Conservation (phyloP, 2,888 invertebrate genomes). For the Lissocephala sabroskyi region DNA sequence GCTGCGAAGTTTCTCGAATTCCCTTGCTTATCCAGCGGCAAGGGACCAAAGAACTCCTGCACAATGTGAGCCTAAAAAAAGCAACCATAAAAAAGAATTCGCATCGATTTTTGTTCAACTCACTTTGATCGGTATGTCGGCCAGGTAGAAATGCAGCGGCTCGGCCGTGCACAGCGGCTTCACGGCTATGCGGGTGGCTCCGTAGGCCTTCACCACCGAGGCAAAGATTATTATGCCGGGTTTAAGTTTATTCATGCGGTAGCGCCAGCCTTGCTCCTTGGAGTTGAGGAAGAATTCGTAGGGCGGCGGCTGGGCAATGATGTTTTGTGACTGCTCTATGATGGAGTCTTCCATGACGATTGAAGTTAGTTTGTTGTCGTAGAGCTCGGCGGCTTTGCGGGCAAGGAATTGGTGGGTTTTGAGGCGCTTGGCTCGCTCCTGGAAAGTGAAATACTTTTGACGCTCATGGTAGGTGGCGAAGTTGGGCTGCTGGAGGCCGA, state of each 20-base stretch:
- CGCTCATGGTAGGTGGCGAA: slow-evolving; percentile 85
- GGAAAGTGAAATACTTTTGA: slow-evolving; percentile 86
- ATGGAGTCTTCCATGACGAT: slow-evolving; percentile 58
- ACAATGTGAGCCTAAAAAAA: slow-evolving; percentile 37
- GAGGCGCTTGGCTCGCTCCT: slow-evolving; percentile 86
- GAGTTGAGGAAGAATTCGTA: slow-evolving; percentile 87
- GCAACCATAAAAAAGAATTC: background rate
- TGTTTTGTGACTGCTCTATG: slow-evolving; percentile 19
- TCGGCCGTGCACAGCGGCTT: slow-evolving; percentile 89
- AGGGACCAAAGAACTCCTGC: slow-evolving; percentile 39
- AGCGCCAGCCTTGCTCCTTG: slow-evolving; percentile 82
- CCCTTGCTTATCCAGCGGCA: slow-evolving; percentile 79
- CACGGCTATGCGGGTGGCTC: slow-evolving; percentile 67
- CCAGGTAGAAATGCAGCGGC: slow-evolving; percentile 84
- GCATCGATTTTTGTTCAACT: background rate
- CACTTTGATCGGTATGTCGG: slow-evolving; percentile 91
- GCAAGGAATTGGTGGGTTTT: slow-evolving; percentile 91
- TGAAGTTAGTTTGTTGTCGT: slow-evolving; percentile 75
- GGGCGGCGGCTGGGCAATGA: slow-evolving; percentile 79
- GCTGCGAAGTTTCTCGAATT: slow-evolving; percentile 84
- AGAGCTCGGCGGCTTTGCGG: slow-evolving; percentile 86
- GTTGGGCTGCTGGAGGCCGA: slow-evolving; percentile 77
- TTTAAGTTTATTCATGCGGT: slow-evolving; percentile 82
- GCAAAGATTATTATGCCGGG: slow-evolving; percentile 87
- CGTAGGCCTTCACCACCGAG: slow-evolving; percentile 81